A percentile compares a stretch with the other conserved stretches of the same genome.
Conservation (phyloP, 2,113 vertebrate species). For the Sciurus niger region DNA sequence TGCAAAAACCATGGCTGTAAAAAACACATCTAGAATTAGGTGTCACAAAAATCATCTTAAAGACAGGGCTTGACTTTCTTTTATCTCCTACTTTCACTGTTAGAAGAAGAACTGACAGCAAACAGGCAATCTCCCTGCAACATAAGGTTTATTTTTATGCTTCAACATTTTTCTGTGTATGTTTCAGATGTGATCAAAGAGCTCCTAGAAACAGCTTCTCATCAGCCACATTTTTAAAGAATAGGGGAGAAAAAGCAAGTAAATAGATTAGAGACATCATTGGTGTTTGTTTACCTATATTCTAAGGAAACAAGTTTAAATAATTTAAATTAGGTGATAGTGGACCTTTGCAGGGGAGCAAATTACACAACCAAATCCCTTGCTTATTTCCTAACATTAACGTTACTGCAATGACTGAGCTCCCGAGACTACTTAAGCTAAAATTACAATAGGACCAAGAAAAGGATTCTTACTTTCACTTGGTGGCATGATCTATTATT, state of each 20-base stretch:
- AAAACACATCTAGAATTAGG: neutral
- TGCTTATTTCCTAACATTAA: neutral
- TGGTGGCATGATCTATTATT: neutral
- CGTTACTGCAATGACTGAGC: neutral
- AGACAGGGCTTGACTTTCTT: slow-evolving; percentile 46
- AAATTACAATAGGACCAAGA: neutral
- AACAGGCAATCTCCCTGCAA: slow-evolving; percentile 63
- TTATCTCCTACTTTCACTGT: slow-evolving; percentile 60
- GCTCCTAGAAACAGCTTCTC: slow-evolving; percentile 65
- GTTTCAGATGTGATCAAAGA: slow-evolving; percentile 65
- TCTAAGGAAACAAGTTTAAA: slow-evolving; percentile 69
- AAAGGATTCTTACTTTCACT: neutral
- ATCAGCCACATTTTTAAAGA: slow-evolving; percentile 64
- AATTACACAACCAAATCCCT: slow-evolving; percentile 4
- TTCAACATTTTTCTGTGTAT: slow-evolving; percentile 51
- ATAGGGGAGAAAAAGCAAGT: neutral
- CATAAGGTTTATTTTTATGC: slow-evolving; percentile 67
- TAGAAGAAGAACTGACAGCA: slow-evolving; percentile 61
- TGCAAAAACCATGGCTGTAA: neutral
- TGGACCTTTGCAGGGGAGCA: neutral
- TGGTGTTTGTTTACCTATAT: slow-evolving; percentile 65
- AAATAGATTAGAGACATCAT: slow-evolving; percentile 34
- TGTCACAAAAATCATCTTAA: slow-evolving; percentile 56
- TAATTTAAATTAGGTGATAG: slow-evolving; percentile 45
- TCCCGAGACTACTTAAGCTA: neutral